phyloP scores from a whole-genome alignment of 2,113 vertebrate species.

The Oncorhynchus kisutch region DNA sequence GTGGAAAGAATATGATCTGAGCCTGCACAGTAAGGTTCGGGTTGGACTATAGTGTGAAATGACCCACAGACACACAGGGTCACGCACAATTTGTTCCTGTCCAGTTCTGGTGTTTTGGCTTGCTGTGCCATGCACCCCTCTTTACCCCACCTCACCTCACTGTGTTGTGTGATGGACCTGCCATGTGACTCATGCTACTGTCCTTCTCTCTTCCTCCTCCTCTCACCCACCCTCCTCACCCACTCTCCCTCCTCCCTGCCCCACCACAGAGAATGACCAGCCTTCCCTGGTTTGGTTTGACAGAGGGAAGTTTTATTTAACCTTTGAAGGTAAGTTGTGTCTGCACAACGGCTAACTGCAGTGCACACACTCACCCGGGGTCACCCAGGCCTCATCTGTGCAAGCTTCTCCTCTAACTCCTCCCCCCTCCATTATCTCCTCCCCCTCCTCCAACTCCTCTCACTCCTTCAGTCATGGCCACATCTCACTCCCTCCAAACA shows the following conservation, averaged over 20 bases:
- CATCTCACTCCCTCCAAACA: constrained; percentile 28
- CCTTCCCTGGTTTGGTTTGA: constrained; percentile 99
- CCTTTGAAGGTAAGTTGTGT: constrained; percentile 99
- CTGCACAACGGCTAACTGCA: constrained; percentile 59
- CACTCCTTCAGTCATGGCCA: constrained; percentile 22
- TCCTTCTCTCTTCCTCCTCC: constrained; percentile 90
- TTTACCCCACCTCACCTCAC: constrained; percentile 63
- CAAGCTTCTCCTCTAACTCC: constrained; percentile 55
- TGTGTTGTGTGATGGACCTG: constrained; percentile 82
- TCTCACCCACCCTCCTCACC: constrained; percentile 70
- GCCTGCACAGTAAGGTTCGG: too few relatives aligned
- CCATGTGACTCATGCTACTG: constrained; percentile 94
- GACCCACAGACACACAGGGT: constrained; percentile 18
- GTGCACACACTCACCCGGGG: constrained; percentile 57
- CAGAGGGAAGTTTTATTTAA: constrained; percentile 99
- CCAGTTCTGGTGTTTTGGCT: constrained; percentile 49
- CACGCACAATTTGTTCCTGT: constrained; percentile 9
- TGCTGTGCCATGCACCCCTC: constrained; percentile 35
- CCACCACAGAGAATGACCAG: constrained; percentile 99
- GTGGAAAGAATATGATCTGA: too few relatives aligned
- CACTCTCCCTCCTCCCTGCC: constrained; percentile 68
- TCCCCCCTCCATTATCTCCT: constrained; percentile 4
- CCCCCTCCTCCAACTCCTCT: constrained; percentile 4
- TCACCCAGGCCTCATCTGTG: constrained; percentile 67
- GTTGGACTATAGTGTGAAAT: not conserved